Base-by-base conservation (phyloP, 2,797 vertebrate species). In the Hafferia zeledoni region DNA sequence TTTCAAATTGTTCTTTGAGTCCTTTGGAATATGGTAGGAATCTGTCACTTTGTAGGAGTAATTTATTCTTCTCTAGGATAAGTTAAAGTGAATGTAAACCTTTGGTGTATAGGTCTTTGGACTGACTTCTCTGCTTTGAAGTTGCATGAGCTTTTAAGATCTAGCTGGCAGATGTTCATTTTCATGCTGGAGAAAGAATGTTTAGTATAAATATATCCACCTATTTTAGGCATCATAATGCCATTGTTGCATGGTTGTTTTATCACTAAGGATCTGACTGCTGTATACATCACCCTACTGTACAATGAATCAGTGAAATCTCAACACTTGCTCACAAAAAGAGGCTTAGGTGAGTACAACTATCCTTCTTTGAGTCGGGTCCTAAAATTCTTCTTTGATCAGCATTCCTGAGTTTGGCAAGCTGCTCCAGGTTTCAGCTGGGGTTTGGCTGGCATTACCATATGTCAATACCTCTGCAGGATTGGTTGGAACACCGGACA, bases 221-320 rank as follows among this genome's bases (percentile, higher is more conserved):
- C 64, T 90, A 52, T 90, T 91, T 91, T 83, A 93, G 68, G 85
- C 94, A 94, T 56, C 31, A 22, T n/a, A 82, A 70, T 90, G 63
- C 53, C 33, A n/a, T 72, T 88, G 69, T 82, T 90, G 59, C 0
- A 0, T 74, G 67, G 52, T 90, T 91, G 23, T 83, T 93, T 83
- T 78, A 43, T 93, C 76, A 39, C 59, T 55, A 35, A 41, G 89
- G 60, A 49, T 72, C 60, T 88, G 89, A 53, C 61, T 87, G 63
- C 50, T 77, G n/a, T 8, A 7, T 69, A 61, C 23, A 52, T 89
- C 60, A 84, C 19, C 61, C 30, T 37, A 43, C 69, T 10, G 24
- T 61, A 46, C 12, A 75, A 24, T 94, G 93, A 95, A 90, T 96
- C 91, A 89, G 85, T 11, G 1, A 81, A 77, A 78, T 93, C 90